Conservation (phyloP, 2,797 vertebrate genomes). For the Chelonia mydas region DNA sequence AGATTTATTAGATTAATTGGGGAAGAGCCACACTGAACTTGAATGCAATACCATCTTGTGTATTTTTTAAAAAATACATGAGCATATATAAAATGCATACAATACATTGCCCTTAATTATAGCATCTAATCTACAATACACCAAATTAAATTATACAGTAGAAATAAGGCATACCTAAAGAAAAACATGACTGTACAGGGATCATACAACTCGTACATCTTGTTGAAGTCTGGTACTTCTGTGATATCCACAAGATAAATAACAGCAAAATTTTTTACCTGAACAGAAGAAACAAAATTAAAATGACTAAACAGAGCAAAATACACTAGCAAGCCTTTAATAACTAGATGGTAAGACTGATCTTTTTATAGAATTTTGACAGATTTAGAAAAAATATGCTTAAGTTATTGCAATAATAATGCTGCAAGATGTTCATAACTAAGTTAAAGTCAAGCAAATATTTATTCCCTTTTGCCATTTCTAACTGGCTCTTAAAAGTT, state of each 20-base stretch:
- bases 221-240: slow-evolving; percentile 99
- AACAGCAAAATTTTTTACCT: slow-evolving; percentile 99
- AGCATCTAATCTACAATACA: neutral
- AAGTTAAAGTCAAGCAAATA: neutral
- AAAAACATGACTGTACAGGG: slow-evolving; percentile 99
- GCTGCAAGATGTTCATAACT: neutral
- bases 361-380: neutral
- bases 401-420: neutral
- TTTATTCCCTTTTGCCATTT: neutral
- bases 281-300: slow-evolving; percentile 30
- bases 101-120: neutral
- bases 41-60: neutral
- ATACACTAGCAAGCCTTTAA: neutral
- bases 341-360: neutral
- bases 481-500: neutral
- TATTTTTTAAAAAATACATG: neutral
- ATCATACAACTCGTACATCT: slow-evolving; percentile 99
- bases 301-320: neutral
- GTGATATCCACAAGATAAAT: slow-evolving; percentile 99
- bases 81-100: neutral
- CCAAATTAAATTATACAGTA: neutral
- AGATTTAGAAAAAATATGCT: neutral
- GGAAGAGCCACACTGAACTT: neutral
- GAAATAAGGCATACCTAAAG: slow-evolving; percentile 88
- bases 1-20: neutral